Base-by-base conservation (phyloP, 2,888 invertebrate species). In the Limnephilus marmoratus region DNA sequence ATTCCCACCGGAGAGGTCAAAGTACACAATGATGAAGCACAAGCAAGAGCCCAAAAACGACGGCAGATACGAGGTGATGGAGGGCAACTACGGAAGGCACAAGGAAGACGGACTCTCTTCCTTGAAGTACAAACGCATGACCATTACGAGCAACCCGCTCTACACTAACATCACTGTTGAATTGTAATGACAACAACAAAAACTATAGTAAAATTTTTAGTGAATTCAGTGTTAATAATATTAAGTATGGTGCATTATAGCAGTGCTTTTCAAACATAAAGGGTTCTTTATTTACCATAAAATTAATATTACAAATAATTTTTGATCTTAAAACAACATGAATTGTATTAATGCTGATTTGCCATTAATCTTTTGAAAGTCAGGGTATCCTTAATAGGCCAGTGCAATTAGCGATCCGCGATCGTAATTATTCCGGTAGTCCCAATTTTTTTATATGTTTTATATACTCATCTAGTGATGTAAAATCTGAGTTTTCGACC, bases 1-100 rank as follows among this genome's bases (percentile, higher is more conserved):
- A 93, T 95, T 95, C 90, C 95, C 95, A 0, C 95, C 94, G 0
- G 93, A 94, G 15, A 94, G 95, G 95, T 95, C 96, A 0, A 94
- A 95, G 37, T 96, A 96, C 94, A 95, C 95, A 2, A 96, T 96
- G 96, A 93, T 96, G 93, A 81, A 87, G n/a, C 96, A 96, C 94
- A 93, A 89, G 24, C 95, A 94, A 83, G 95, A 94, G 94, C 92
- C 93, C 4, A 94, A 93, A 90, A 96, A 96, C 94, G 85, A 53
- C 1, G 94, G 93, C 29, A 95, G 96, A 3, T 89, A 29, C 90
- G 94, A 93, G 81, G 93, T 96, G 29, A 93, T 96, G 94, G 92
- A 92, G 0, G 94, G 95, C 88, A 95, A 94, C 94, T 88, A 83
- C 9, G 92, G 81, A 49, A 92, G 90, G 49, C 91, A 92, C 37